Base-by-base conservation (phyloP, 2,797 vertebrate genomes). In the Enteromius paludinosus region DNA sequence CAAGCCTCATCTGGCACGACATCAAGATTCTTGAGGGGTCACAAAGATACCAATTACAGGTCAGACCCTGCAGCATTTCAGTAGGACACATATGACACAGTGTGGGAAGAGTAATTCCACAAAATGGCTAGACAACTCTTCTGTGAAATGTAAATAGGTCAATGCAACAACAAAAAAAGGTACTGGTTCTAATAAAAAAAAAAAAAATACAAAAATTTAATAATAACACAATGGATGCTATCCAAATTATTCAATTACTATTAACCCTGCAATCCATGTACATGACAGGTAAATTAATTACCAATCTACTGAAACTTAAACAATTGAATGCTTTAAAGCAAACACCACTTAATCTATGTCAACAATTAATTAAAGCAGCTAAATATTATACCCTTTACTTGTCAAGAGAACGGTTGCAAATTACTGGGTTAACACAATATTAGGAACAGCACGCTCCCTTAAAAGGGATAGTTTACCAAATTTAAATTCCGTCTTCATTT, bases 1-100 rank as follows among this genome's bases (percentile, higher is more conserved):
- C 73, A 86, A 56, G 41, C 62, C 65, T 73, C 35, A 81, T 65
- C 72, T 66, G 54, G 47, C 70, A 76, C 68, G 69, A 66, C 20
- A 70, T 81, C 47, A 65, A 23, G 17, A 79, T 72, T 77, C 43
- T 78, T 74, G n/a, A 56, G 33, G 30, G 35, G 70, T 85, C 72
- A 82, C 17, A 80, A 71, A 30, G 33, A 72, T 78, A 72, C 56
- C 61, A 66, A 41, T 82, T 74, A 82, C 71, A 74, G 23, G 14
- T 74, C 59, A 65, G 71, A 82, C 71, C 80, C 71, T 74, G 71
- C 80, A 74, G 59, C 80, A 74, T 66, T 65, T 82, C 80, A 75
- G 43, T 41, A 59, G 71, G 61, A 82, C 62, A 75, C 17, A 75
- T 74, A 41, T 66, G 66, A 65, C 78, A 68, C 30, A 45, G 66